phyloP scores from a whole-genome alignment of 2,113 vertebrate genomes.

The Alexandromys fortis region DNA sequence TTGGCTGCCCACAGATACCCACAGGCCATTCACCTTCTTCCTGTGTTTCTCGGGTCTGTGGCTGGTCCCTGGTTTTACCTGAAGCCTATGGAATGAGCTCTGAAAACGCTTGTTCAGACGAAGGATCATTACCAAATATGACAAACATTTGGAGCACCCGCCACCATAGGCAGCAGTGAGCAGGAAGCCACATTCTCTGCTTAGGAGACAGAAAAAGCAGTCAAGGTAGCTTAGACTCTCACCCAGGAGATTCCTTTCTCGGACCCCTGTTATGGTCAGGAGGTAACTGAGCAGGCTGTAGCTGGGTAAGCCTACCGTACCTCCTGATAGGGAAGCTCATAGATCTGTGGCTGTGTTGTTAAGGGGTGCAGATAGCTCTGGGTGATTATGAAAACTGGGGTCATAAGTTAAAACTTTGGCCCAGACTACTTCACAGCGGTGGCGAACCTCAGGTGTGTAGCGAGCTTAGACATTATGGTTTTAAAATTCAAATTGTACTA shows the following conservation, averaged over 20 bases:
- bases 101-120: not conserved
- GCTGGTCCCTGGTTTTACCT: not conserved
- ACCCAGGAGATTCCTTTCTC: no score
- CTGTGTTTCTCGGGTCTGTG: not conserved
- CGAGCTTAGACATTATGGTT: not conserved
- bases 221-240: not conserved
- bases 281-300: not conserved
- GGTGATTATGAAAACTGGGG: not conserved
- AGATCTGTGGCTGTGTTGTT: not conserved
- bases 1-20: not conserved
- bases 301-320: not conserved
- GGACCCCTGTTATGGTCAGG: not conserved
- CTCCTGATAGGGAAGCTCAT: not conserved
- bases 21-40: not conserved
- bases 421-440: not conserved
- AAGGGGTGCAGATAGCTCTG: not conserved
- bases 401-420: not conserved
- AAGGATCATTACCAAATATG: not conserved
- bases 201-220: not conserved
- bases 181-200: not conserved
- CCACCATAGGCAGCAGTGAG: not conserved
- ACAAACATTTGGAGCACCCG: not conserved
- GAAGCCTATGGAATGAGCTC: conserved; percentile 2
- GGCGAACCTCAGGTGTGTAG: not conserved
- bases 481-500: not conserved